Evolutionary conservation across 2,888 invertebrate genomes (phyloP), one percentile per base, ranked within the genome.

Genomic region (Caenorhabditis panamensis): DNA sequence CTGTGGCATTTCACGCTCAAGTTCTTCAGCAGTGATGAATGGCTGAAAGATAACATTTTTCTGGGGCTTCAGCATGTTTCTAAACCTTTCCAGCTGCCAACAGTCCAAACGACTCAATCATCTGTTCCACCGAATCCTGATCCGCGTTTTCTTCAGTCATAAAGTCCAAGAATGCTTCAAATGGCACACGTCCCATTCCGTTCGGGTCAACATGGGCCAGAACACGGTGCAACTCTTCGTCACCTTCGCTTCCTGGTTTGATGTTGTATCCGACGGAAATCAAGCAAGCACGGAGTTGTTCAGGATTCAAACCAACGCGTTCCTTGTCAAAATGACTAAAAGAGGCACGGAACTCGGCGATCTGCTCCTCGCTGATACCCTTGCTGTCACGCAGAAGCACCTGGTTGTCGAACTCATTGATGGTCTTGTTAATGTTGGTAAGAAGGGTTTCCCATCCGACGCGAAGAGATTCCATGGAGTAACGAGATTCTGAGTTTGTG

Each of bases 251-350:
- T 92, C 99, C 98, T 92, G 98, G 97, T 92, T 97, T 95, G 92
- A 99, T 97, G 90, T 97, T 97, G 93, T 97, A 97, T 88, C 98
- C 98, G 88, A 99, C 93, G 68, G 96, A 96, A 80, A 99, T 96
- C 82, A 99, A 94, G 92, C 97, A 98, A 49, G 97, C 96, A 92
- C 97, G 97, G 93, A 97, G 96, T 93, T 99, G 98, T 92, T 98
- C 98, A 36, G 96, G 96, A 88, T 96, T 95, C 89, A 99, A 93
- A 91, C 96, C 95, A 86, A 80, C 83, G 84, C 92, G 91, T 92
- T 96, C 96, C 94, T 97, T 98, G 93, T 99, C 98, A 92, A 99
- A 99, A 94, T 99, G 98, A 93, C 97, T 97, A 94, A 98, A 99
- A 80, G 96, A 96, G 88, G 95, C 95, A 88, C 97, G 94, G 94